A percentile compares a stretch with the other conserved stretches of the same genome.
Conservation (phyloP, 2,888 invertebrate species). For the Melieria omissa region DNA sequence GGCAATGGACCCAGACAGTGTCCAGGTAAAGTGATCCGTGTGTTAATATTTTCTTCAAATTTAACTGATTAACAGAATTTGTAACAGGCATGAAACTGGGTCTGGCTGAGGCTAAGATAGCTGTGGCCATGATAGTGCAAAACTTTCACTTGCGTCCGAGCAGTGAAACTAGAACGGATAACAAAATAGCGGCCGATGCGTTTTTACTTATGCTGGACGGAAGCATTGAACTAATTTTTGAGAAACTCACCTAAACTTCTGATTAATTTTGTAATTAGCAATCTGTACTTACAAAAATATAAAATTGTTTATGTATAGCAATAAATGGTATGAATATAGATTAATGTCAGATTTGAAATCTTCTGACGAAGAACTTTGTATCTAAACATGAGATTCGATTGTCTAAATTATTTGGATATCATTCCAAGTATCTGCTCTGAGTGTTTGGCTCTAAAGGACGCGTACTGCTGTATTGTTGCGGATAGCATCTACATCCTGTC, state of each 20-base stretch:
- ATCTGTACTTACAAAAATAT: neutral
- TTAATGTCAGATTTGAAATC: no score
- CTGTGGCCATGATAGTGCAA: constrained; percentile 52
- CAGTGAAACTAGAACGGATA: constrained; percentile 51
- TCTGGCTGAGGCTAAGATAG: constrained; percentile 54
- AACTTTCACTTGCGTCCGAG: constrained; percentile 53
- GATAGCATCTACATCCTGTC: no score
- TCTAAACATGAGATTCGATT: no score
- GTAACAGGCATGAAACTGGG: constrained; percentile 57
- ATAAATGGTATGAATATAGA: neutral
- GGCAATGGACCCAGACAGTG: constrained; percentile 59
- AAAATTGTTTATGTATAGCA: neutral
- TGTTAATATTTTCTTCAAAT: neutral
- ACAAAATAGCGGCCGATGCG: constrained; percentile 51
- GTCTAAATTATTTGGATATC: no score
- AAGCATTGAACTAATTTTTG: constrained; percentile 49
- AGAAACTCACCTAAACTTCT: neutral
- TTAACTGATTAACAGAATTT: neutral
- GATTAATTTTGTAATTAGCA: neutral
- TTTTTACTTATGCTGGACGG: constrained; percentile 50
- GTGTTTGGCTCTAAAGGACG: no score
- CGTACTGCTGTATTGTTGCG: no score
- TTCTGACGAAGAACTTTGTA: no score
- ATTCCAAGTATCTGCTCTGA: no score
- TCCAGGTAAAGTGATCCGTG: constrained; percentile 44